Evolutionary conservation across 2,888 invertebrate genomes (phyloP).

Genomic region (Patella depressa): DNA sequence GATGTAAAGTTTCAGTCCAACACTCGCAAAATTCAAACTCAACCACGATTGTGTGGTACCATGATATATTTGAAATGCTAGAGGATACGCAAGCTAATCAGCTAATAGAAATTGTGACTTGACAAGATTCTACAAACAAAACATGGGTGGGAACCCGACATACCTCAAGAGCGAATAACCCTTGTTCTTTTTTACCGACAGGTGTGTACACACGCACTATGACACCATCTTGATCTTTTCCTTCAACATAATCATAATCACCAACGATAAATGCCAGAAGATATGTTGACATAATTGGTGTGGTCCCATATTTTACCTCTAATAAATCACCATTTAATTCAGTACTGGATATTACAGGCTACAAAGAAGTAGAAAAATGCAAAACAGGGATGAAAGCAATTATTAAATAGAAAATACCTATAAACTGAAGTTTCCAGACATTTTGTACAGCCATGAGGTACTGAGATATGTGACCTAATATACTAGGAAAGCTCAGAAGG

Average conservation of each 20-base stretch:
- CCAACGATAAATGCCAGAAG: slow-evolving; percentile 94
- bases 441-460: too few relatives aligned
- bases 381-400: too few relatives aligned
- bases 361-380: slow-evolving; percentile 18
- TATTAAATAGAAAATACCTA: too few relatives aligned
- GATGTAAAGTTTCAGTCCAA: too few relatives aligned
- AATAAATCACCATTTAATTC: slow-evolving; percentile 71
- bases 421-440: too few relatives aligned
- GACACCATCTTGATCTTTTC: slow-evolving; percentile 85
- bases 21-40: background rate
- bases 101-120: too few relatives aligned
- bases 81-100: background rate
- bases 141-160: slow-evolving; percentile 24
- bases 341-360: slow-evolving; percentile 64
- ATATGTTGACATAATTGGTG: slow-evolving; percentile 96
- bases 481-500: too few relatives aligned
- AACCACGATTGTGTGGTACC: background rate
- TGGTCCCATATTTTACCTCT: slow-evolving; percentile 82
- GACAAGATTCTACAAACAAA: too few relatives aligned
- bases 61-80: background rate
- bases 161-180: slow-evolving; percentile 90
- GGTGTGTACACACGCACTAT: slow-evolving; percentile 77
- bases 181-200: slow-evolving; percentile 91
- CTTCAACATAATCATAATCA: slow-evolving; percentile 94
- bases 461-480: too few relatives aligned